Conservation (phyloP, 2,888 invertebrate species). For the Julus scanicus region DNA sequence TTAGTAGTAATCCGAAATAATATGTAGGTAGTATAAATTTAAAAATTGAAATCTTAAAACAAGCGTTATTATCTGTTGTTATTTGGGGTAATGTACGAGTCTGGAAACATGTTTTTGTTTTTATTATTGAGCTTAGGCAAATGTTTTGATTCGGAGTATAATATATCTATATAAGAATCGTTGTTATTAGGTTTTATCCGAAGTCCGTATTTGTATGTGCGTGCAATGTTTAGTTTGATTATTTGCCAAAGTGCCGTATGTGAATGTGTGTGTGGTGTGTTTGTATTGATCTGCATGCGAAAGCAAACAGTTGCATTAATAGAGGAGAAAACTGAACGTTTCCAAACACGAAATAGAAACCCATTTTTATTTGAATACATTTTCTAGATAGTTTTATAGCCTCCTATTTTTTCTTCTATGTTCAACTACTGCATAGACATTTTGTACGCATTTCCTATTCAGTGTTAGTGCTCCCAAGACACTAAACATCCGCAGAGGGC, state of each 20-base stretch:
- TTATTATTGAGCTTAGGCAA: neutral
- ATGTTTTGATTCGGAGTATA: neutral
- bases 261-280: neutral
- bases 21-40: too few species aligned
- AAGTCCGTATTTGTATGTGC: neutral
- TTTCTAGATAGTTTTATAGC: neutral
- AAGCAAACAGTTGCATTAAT: neutral
- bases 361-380: neutral
- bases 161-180: too few species aligned
- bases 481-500: neutral
- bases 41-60: too few species aligned
- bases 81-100: neutral
- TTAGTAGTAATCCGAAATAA: too few species aligned
- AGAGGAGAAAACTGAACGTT: neutral
- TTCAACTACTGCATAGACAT: neutral
- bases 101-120: neutral
- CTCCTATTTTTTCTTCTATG: neutral
- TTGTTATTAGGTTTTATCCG: neutral
- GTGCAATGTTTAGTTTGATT: slow-evolving; percentile 24
- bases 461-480: neutral
- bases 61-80: too few species aligned
- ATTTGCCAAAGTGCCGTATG: neutral
- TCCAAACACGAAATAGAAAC: neutral
- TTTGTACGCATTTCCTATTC: neutral
- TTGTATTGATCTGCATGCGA: neutral